Percentiles rank a stretch among this genome's conserved stretches.
Evolutionary conservation across 1,140 invertebrate genomes (phyloP).

Genomic region (Polyergus mexicanus): DNA sequence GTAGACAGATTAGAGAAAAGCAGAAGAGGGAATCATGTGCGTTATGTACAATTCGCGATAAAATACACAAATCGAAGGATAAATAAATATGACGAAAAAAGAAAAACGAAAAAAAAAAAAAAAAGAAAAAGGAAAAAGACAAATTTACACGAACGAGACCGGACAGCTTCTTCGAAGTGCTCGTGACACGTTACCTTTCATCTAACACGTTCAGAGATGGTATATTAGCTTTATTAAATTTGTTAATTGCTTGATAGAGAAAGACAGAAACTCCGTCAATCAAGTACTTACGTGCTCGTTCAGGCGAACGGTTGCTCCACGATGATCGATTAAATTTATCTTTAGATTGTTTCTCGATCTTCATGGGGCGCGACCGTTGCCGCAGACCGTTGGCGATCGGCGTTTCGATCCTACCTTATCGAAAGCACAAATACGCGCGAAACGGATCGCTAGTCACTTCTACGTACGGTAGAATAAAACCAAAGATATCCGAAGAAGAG

Average conservation of each 20-base stretch:
- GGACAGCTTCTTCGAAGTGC: constrained; percentile 67
- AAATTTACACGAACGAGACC: constrained; percentile 7
- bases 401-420: constrained; percentile 70
- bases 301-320: constrained; percentile 44
- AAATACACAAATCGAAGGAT: neutral
- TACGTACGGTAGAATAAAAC: constrained; percentile 6
- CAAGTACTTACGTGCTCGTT: constrained; percentile 71
- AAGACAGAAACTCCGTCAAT: constrained; percentile 18
- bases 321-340: constrained; percentile 51
- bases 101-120: neutral
- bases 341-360: constrained; percentile 53
- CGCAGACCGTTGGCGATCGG: constrained; percentile 61
- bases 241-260: constrained; percentile 58
- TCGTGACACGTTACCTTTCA: constrained; percentile 57
- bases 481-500: neutral
- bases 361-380: constrained; percentile 53
- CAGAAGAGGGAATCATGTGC: constrained; percentile 50
- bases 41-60: constrained; percentile 49
- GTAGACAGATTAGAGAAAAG: constrained; percentile 52
- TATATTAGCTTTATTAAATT: constrained; percentile 63
- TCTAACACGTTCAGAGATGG: constrained; percentile 66
- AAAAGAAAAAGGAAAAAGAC: neutral
- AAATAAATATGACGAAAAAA: neutral
- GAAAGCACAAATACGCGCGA: constrained; percentile 39
- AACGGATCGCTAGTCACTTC: constrained; percentile 32